These are phyloP conservation scores for Euura lappo DNA, from an alignment of 1,140 invertebrate species.

Conservation along the genomic window DNA sequence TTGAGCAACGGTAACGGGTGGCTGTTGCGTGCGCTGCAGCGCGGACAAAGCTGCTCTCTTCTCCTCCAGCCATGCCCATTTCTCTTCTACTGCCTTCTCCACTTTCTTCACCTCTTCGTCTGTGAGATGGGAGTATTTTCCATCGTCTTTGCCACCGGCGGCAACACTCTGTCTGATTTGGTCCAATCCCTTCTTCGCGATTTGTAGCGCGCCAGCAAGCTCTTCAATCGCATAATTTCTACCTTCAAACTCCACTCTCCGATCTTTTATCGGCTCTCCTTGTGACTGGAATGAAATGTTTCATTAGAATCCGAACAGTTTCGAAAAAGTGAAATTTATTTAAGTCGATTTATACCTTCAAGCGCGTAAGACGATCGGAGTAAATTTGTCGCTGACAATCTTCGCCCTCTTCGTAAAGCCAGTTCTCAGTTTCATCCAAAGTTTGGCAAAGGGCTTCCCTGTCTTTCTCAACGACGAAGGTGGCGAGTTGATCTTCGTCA, in stretches of 20 bases:
- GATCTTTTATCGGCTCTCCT: conserved; percentile 85
- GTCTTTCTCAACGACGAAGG: conserved; percentile 78
- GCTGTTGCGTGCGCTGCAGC: conserved; percentile 68
- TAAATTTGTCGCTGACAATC: conserved; percentile 89
- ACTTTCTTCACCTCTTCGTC: conserved; percentile 80
- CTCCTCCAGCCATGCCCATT: conserved; percentile 75
- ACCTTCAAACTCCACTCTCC: conserved; percentile 79
- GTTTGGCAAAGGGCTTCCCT: conserved; percentile 69
- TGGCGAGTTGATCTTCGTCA: conserved; percentile 75
- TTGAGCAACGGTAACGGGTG: conserved; percentile 77
- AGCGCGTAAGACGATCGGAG: conserved; percentile 66
- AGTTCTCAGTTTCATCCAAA: conserved; percentile 89
- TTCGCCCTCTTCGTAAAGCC: conserved; percentile 95
- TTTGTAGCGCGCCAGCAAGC: conserved; percentile 73
- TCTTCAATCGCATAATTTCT: conserved; percentile 79
- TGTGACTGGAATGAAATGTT: conserved; percentile 63
- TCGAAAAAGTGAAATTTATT: too few species aligned
- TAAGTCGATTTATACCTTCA: conserved; percentile 63
- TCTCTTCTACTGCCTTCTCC: conserved; percentile 62
- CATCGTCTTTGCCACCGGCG: conserved; percentile 66
- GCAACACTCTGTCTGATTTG: conserved; percentile 61
- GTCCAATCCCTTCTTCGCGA: conserved; percentile 78
- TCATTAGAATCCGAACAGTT: not conserved
- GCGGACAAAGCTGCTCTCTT: conserved; percentile 68
- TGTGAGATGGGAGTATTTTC: conserved; percentile 84